A percentile compares a stretch with the other conserved stretches of the same genome.
Conservation (phyloP, 2,888 invertebrate genomes). For the Iselma pallidipennis region DNA sequence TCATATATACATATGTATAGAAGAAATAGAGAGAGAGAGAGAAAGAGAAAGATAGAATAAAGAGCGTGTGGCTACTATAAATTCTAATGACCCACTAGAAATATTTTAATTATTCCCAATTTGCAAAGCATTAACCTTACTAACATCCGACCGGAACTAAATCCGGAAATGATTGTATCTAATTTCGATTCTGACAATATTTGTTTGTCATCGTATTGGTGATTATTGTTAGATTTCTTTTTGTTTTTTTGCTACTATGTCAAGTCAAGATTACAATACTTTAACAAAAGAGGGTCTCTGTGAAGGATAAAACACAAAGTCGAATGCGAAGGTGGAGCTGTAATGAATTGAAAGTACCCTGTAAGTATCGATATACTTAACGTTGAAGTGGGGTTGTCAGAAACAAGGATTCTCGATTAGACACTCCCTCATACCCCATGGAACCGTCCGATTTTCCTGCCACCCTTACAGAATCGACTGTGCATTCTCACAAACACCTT, state of each 20-base stretch:
- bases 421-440: constrained; percentile 34
- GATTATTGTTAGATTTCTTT: no score
- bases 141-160: not conserved
- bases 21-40: not conserved
- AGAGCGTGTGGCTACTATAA: constrained; percentile 2
- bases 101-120: constrained; percentile 2
- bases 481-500: constrained; percentile 40
- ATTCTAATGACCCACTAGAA: constrained; percentile 13
- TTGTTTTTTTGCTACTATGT: not conserved
- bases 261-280: constrained; percentile 11
- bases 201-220: no score
- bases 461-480: constrained; percentile 33
- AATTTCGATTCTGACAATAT: not conserved
- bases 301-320: constrained; percentile 13
- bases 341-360: constrained; percentile 48
- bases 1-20: no score
- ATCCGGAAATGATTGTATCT: not conserved
- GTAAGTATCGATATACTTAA: constrained; percentile 47
- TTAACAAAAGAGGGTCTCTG: constrained; percentile 7
- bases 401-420: constrained; percentile 55
- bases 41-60: not conserved
- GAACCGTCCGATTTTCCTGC: constrained; percentile 19
- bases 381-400: constrained; percentile 47
- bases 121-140: not conserved
- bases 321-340: constrained; percentile 27